Base-by-base conservation (phyloP, 1,140 invertebrate genomes). In the Polypedilum pembai region DNA sequence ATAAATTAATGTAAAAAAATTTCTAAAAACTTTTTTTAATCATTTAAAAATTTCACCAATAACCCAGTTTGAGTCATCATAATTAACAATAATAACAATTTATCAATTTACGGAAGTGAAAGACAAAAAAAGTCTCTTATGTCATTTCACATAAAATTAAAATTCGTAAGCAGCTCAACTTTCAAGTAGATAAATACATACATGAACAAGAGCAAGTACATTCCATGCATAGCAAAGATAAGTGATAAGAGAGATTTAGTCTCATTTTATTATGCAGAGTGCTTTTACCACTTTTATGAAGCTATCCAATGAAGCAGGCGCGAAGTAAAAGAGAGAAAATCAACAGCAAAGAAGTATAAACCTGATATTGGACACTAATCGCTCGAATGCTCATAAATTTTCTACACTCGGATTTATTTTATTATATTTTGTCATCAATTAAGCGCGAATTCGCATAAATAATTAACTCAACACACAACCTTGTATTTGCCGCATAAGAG, bases 391-490 rank as follows among this genome's bases (percentile, higher is more conserved):
- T 56, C 45, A 56, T 56, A 56, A 56, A 56, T 56, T 56, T 56
- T 56, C 45, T 56, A 56, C 45, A 56, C 45, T 56, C 4, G 45
- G 45, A 56, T 56, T 56, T 56, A 56, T 56, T 56, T 56, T 56
- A 56, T 56, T 56, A 56, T 56, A 56, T 56, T 56, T 56, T 56
- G 45, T 56, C 45, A 56, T 56, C 45, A 56, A 56, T 56, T 56
- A 56, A 56, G 45, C 45, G 45, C 45, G 45, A 56, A n/a, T 12
- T 12, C 45, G 45, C 45, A 56, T 56, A 56, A 56, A 56, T 15
- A 56, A 56, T 56, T 56, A 56, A 56, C 45, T 56, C 45, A 56
- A 56, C 45, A 56, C 45, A 56, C 41, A 15, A 45, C 3, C 15
- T 45, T 12, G 15, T n/a, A 4, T 15, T n/a, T 12, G n/a, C n/a